These are phyloP conservation scores for Taenaris catops DNA, from an alignment of 2,888 invertebrate species.

Conservation along the genomic window DNA sequence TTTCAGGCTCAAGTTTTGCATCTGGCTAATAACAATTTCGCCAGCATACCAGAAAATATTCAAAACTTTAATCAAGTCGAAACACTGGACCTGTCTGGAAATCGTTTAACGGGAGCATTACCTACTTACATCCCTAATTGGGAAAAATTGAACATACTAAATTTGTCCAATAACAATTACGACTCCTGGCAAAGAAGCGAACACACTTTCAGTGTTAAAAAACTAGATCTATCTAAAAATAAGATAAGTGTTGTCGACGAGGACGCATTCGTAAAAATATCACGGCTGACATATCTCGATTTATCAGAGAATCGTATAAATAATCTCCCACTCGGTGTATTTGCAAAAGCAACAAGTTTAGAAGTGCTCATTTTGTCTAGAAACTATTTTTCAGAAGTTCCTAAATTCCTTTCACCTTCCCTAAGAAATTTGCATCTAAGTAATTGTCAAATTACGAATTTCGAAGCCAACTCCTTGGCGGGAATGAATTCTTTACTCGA, in stretches of 20 bases:
- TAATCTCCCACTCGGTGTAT: slow-evolving; percentile 74
- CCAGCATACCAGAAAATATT: slow-evolving; percentile 73
- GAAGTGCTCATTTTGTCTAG: slow-evolving; percentile 82
- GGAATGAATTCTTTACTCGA: slow-evolving; percentile 78
- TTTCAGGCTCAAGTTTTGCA: slow-evolving; percentile 82
- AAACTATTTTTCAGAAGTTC: slow-evolving; percentile 81
- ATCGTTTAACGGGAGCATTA: slow-evolving; percentile 68
- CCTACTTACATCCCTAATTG: slow-evolving; percentile 64
- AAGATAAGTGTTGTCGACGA: slow-evolving; percentile 79
- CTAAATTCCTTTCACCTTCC: slow-evolving; percentile 77
- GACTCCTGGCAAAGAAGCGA: slow-evolving; percentile 52
- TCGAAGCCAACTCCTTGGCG: slow-evolving; percentile 70
- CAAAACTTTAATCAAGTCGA: slow-evolving; percentile 69
- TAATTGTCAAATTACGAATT: slow-evolving; percentile 81
- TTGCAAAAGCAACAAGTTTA: slow-evolving; percentile 77
- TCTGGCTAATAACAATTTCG: slow-evolving; percentile 82
- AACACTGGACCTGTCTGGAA: slow-evolving; percentile 65
- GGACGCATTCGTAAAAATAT: slow-evolving; percentile 79
- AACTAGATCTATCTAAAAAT: slow-evolving; percentile 84
- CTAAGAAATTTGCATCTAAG: slow-evolving; percentile 79
- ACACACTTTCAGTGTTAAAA: slow-evolving; percentile 54
- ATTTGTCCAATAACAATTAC: slow-evolving; percentile 80
- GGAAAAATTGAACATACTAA: slow-evolving; percentile 68
- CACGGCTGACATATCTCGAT: slow-evolving; percentile 79
- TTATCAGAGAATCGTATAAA: slow-evolving; percentile 84